Evolutionary conservation across 2,113 vertebrate species (phyloP).

Genomic region (Crotalus horridus): DNA sequence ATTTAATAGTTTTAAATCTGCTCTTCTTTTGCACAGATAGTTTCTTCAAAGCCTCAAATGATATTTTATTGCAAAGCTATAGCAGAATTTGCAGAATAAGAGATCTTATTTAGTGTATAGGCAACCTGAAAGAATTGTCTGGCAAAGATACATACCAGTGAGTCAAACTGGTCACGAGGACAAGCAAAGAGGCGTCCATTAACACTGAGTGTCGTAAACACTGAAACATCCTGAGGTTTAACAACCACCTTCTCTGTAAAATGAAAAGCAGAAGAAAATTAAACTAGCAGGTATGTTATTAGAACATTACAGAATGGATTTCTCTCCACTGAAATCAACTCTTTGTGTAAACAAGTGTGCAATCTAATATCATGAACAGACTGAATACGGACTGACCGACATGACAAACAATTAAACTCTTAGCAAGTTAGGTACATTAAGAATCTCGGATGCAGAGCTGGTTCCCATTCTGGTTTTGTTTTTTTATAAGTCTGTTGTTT

Average conservation of each 20-base stretch:
- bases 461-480: neutral
- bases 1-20: slow-evolving; percentile 13
- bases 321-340: neutral
- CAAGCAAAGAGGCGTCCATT: slow-evolving; percentile 94
- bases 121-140: slow-evolving; percentile 27
- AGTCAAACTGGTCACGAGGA: slow-evolving; percentile 88
- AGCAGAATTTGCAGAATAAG: neutral
- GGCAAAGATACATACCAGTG: slow-evolving; percentile 80
- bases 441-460: neutral
- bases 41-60: neutral
- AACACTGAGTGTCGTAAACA: slow-evolving; percentile 91
- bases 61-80: neutral
- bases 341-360: neutral
- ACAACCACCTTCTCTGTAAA: slow-evolving; percentile 90
- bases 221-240: slow-evolving; percentile 90
- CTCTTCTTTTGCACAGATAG: neutral
- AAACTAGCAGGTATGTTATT: neutral
- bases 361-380: neutral
- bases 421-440: neutral
- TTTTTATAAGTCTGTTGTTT: neutral
- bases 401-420: neutral
- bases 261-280: slow-evolving; percentile 51
- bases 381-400: neutral
- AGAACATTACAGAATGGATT: neutral
- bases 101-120: slow-evolving; percentile 19